Base-by-base conservation (phyloP, 2,113 vertebrate species). In the Ciconia maguari region DNA sequence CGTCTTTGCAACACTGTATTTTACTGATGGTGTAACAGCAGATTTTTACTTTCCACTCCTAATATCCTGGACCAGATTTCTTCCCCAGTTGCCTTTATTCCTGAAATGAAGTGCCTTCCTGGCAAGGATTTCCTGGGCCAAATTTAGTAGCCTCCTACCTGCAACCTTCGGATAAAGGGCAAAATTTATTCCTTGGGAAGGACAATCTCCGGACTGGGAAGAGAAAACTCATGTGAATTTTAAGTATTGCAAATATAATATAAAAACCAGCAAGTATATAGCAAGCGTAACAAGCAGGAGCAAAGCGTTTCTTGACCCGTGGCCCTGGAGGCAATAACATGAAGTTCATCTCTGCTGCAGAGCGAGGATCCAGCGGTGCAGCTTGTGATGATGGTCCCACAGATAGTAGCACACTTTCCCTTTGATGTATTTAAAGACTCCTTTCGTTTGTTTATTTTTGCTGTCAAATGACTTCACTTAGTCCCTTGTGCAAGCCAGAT, bases 361-460 rank as follows among this genome's bases (percentile, higher is more conserved):
- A 32, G 77, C 70, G 7, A 1, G n/a, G 78, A n/a, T 9, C 52
- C 80, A 17, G 64, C 8, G 7, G 27, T 38, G 26, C 15, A 29
- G 74, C 68, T 26, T 29, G 84, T 26, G 62, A 26, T 32, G 93
- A 71, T 64, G 62, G 61, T 52, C 61, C 60, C 15, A 5, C 61
- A 49, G 94, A 90, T 38, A 82, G 91, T 7, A 75, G 64, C 96
- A 66, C 66, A 1, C 58, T 79, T n/a, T 41, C 83, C 77, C 83
- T 97, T 97, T 86, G 89, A 71, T 93, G 96, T 78, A 16, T 22
- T 79, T 24, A 90, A 96, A 90, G 84, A 36, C 79, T 90, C 49
- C 89, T 93, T 89, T 93, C 75, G 41, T 74, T 77, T 94, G 93
- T 91, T 96, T 95, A 41, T 72, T 96, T 95, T 91, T 70, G 77